Base-by-base conservation (phyloP, 2,888 invertebrate species). In the Phoronis australis region DNA sequence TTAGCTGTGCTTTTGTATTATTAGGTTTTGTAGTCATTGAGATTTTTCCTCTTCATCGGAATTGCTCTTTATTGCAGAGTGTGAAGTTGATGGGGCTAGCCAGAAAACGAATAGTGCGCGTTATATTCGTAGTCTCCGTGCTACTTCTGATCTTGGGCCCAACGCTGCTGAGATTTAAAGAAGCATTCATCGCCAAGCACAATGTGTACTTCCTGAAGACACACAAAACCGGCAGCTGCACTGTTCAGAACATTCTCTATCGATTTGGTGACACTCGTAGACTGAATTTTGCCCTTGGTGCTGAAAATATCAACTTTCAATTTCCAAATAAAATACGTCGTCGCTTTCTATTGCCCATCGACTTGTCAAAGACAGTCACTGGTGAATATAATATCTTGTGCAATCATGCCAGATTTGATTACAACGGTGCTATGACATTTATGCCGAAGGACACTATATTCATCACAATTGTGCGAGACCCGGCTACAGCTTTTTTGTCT, bases 141-240 rank as follows among this genome's bases (percentile, higher is more conserved):
- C n/a, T n/a, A n/a, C n/a, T n/a, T n/a, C n/a, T n/a, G n/a, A n/a
- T n/a, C n/a, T n/a, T n/a, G n/a, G n/a, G n/a, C n/a, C n/a, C n/a
- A n/a, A n/a, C n/a, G n/a, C n/a, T n/a, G n/a, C n/a, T n/a, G n/a
- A n/a, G n/a, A n/a, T n/a, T n/a, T n/a, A n/a, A n/a, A n/a, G n/a
- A n/a, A n/a, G n/a, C n/a, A n/a, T n/a, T n/a, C n/a, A n/a, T n/a
- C n/a, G n/a, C n/a, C n/a, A n/a, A n/a, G n/a, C 43, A 43, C 22
- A 46, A 50, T 23, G 41, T 54, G 3, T 27, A 48, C 37, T 48
- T 54, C 18, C 42, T 51, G 20, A 54, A 54, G 39, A 50, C 50
- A 9, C 54, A 54, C 51, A 54, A 54, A 27, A 50, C 54, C 3
- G 51, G 48, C 23, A 54, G 54, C 26, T 46, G 47, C 3, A 49